Evolutionary conservation across 2,888 invertebrate genomes (phyloP), one percentile per base, ranked within the genome.

Genomic region (Heliconius ethilla): DNA sequence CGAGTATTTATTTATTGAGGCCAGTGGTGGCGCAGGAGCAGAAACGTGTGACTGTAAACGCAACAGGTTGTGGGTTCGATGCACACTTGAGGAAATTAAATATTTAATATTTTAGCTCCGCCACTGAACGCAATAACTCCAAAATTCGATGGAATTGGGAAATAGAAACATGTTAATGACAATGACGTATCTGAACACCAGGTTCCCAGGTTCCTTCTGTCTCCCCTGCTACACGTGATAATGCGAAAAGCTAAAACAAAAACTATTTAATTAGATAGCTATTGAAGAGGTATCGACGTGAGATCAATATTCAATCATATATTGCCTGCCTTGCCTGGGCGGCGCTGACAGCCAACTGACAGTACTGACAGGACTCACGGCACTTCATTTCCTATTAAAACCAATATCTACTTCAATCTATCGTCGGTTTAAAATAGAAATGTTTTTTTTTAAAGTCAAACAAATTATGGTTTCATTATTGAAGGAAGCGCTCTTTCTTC

Each of bases 331-430:
- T 3, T 0, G 25, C 69, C 18, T 3, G 40, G 25, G 76, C 73
- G 67, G 67, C 70, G 59, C 67, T 37, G 76, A 70, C 72, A 70
- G 77, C 62, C 77, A 62, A 72, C 63, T 75, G 76, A 13, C 69
- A 79, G 77, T 59, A 75, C 75, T 66, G 76, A 13, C 69, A 79
- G 77, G 70, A 75, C 75, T 66, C 62, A 76, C 69, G 70, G 70
- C 75, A 22, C 70, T 75, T 77, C 79, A 75, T 79, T 79, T 72
- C 79, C 72, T 69, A 66, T 79, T 22, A 13, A 63, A 59, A 63
- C 63, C 63, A 29, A 65, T 70, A 70, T 73, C 22, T 25, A 25
- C 45, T 67, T 33, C 66, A 40, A 65, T 70, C 4, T 63, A 45
- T 76, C 18, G 9, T 29, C 3, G 5, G 29, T 67, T 73, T 70